Conservation (phyloP, 2,888 invertebrate species). For the Lasioglossum figueresi region DNA sequence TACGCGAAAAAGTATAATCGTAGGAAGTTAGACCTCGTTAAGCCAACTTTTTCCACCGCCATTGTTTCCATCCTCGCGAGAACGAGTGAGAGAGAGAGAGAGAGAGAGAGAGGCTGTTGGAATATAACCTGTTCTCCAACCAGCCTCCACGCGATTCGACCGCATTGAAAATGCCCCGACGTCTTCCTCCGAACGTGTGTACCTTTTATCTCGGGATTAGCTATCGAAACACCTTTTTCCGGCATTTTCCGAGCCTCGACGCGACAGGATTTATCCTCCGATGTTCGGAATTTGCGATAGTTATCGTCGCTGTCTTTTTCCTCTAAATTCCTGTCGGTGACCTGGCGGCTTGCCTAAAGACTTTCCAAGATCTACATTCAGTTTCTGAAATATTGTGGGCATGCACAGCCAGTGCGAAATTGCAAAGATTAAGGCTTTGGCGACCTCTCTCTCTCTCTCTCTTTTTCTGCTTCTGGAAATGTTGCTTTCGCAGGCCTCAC, state of each 20-base stretch:
- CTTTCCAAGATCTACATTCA: not conserved
- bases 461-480: not conserved
- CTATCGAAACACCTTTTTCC: not conserved
- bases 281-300: not conserved
- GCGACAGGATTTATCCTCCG: not conserved
- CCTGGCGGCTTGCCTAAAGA: not conserved
- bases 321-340: not conserved
- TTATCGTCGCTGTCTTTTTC: not conserved
- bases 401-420: not conserved
- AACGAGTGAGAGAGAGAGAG: not conserved
- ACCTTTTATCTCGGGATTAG: slow-evolving; percentile 1
- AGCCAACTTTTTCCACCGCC: slow-evolving; percentile 32
- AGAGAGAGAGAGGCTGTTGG: not conserved
- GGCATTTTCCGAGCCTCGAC: not conserved
- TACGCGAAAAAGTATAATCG: slow-evolving; percentile 28
- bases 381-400: not conserved
- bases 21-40: slow-evolving; percentile 44
- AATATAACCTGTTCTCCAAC: not conserved
- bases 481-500: not conserved
- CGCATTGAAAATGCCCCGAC: not conserved
- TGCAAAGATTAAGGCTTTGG: not conserved
- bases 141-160: not conserved
- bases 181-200: not conserved
- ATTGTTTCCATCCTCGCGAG: not conserved
- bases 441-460: not conserved